A percentile compares a stretch with the other conserved stretches of the same genome.
Evolutionary conservation across 2,113 vertebrate species (phyloP).

Genomic region (Pandion haliaetus): DNA sequence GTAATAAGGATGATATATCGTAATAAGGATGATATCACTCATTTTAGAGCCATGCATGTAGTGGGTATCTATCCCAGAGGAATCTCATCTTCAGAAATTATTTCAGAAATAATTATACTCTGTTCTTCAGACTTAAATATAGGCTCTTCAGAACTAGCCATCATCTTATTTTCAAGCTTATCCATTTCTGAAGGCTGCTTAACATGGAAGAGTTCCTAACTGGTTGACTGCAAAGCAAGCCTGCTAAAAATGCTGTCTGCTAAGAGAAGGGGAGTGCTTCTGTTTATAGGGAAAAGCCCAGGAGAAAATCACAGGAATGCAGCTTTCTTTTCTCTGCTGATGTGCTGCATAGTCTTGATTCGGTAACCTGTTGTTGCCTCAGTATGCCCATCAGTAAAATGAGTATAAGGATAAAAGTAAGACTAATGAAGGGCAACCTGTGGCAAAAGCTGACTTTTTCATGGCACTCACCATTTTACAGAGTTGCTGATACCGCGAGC

Average conservation of each 20-base stretch:
- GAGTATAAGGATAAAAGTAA: not conserved
- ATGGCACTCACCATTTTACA: not conserved
- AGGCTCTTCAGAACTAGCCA: not conserved
- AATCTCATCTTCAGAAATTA: not conserved
- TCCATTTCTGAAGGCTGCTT: not conserved
- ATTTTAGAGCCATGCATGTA: not conserved
- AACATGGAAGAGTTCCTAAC: not conserved
- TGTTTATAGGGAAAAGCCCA: not conserved
- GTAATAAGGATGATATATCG: not conserved
- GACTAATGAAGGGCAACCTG: not conserved
- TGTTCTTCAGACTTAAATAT: not conserved
- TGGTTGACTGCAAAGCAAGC: not conserved
- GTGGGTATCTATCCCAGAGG: not conserved
- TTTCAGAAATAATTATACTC: not conserved
- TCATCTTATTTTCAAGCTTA: not conserved
- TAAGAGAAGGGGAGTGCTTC: not conserved
- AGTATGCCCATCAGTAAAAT: not conserved
- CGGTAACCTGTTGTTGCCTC: not conserved
- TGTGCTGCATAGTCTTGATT: rapidly evolving
- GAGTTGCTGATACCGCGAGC: not conserved
- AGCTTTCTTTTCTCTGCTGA: not conserved
- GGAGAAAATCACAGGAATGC: not conserved
- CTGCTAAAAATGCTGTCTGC: not conserved
- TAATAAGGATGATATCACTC: not conserved
- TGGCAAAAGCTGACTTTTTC: not conserved